Percentiles rank a stretch among this genome's conserved stretches.
phyloP scores from a whole-genome alignment of 1,140 invertebrate genomes.

The Bombus affinis region DNA sequence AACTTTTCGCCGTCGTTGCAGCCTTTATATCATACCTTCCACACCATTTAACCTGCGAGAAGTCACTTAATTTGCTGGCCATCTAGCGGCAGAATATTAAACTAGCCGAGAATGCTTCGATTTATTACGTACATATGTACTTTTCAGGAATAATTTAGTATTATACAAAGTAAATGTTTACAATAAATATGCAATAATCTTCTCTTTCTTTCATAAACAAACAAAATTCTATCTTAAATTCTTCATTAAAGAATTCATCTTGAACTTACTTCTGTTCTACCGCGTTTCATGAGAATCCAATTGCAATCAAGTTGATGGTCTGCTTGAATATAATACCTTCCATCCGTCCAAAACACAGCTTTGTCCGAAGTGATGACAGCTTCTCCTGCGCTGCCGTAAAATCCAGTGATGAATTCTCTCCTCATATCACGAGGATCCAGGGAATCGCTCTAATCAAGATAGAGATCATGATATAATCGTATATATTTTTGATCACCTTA shows the following conservation, averaged over 20 bases:
- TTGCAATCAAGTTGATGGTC: constrained; percentile 89
- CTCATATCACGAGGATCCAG: constrained; percentile 90
- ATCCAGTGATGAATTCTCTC: constrained; percentile 92
- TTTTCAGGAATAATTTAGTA: background rate
- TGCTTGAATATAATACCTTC: constrained; percentile 91
- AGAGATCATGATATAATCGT: constrained; percentile 6
- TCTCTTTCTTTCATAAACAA: background rate
- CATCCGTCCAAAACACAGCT: constrained; percentile 95
- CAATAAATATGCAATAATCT: too few species aligned
- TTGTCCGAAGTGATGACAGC: constrained; percentile 89
- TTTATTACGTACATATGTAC: background rate
- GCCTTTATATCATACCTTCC: background rate
- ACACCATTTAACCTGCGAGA: constrained; percentile 3
- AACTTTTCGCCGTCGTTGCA: accelerated
- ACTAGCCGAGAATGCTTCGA: background rate
- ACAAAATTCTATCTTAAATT: background rate
- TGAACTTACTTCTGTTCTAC: constrained; percentile 62
- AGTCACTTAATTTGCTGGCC: background rate
- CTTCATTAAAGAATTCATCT: background rate
- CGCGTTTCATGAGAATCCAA: constrained; percentile 91
- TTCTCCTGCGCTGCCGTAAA: constrained; percentile 91
- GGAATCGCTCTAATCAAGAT: constrained; percentile 84
- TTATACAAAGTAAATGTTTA: background rate
- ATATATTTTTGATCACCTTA: background rate
- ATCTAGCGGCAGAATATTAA: constrained; percentile 12